These are phyloP conservation scores for Habropoda laboriosa DNA, from an alignment of 1,140 invertebrate species.

Conservation along the genomic window DNA sequence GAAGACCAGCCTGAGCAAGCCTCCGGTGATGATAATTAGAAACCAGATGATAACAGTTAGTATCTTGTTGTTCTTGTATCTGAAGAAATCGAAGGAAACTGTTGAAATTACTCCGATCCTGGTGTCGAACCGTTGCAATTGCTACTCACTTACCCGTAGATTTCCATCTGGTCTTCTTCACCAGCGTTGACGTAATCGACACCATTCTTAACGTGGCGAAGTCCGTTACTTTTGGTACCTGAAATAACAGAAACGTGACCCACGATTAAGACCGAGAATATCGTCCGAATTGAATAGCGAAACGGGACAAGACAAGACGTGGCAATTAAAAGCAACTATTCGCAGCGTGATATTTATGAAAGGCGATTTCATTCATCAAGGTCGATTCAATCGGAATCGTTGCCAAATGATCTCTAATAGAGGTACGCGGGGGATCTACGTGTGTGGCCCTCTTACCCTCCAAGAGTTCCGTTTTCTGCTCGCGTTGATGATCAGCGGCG, in stretches of 20 bases:
- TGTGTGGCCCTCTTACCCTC: conserved; percentile 80
- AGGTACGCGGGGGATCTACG: not conserved
- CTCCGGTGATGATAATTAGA: conserved; percentile 83
- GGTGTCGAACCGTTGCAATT: not conserved
- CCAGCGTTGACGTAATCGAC: conserved; percentile 84
- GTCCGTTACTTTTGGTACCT: conserved; percentile 77
- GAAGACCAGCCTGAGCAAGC: conserved; percentile 85
- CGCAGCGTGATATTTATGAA: not conserved
- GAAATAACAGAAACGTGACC: conserved; percentile 59
- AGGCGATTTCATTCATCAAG: conserved; percentile 4
- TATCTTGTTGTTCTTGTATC: conserved; percentile 82
- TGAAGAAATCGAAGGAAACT: conserved; percentile 63
- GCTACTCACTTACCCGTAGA: conserved; percentile 74
- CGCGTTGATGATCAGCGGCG: conserved; percentile 74
- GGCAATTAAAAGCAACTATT: not conserved
- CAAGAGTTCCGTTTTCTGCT: conserved; percentile 80
- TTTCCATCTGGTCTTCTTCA: conserved; percentile 88
- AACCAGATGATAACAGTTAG: conserved; percentile 83
- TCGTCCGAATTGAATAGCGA: not conserved
- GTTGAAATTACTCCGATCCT: not conserved
- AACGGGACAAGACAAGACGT: not conserved
- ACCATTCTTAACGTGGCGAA: conserved; percentile 78
- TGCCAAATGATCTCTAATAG: conserved; percentile 3
- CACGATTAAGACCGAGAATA: not conserved
- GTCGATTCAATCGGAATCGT: not conserved